phyloP scores from a whole-genome alignment of 1,140 invertebrate genomes.

The Drosophila tsacasi region DNA sequence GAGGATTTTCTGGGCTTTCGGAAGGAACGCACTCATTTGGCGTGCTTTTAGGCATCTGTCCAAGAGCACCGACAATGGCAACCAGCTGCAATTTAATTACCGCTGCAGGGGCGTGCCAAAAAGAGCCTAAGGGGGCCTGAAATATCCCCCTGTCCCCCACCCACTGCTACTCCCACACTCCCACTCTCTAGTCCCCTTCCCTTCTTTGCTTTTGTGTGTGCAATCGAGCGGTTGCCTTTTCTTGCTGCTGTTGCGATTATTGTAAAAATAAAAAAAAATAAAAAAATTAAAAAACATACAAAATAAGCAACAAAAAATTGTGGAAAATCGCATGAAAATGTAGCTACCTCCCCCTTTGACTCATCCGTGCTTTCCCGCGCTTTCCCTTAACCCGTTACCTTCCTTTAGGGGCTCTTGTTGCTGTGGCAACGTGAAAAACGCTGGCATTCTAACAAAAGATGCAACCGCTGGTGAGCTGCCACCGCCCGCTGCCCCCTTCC shows the following conservation, averaged over 20 bases:
- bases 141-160: neutral
- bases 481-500: slow-evolving; percentile 11
- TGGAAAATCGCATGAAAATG: slow-evolving; percentile 64
- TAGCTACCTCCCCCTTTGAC: slow-evolving; percentile 2
- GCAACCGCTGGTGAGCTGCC: slow-evolving; percentile 59
- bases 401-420: slow-evolving; percentile 42
- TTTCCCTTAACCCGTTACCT: slow-evolving; percentile 5
- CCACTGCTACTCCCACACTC: neutral
- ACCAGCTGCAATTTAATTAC: slow-evolving; percentile 79
- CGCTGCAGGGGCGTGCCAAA: slow-evolving; percentile 57
- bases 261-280: slow-evolving; percentile 58
- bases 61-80: slow-evolving; percentile 51
- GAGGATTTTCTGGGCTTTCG: slow-evolving; percentile 2
- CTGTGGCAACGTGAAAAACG: slow-evolving; percentile 58
- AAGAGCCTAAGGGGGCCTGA: neutral
- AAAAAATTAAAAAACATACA: slow-evolving; percentile 10
- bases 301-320: slow-evolving; percentile 2
- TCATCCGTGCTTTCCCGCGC: neutral
- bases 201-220: neutral
- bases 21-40: slow-evolving; percentile 27
- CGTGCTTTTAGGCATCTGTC: slow-evolving; percentile 64
- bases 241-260: slow-evolving; percentile 64
- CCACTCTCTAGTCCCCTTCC: too few relatives aligned
- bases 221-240: slow-evolving; percentile 33
- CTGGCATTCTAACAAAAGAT: slow-evolving; percentile 70